Conservation (phyloP, 2,113 vertebrate species). For the Poecile atricapillus region DNA sequence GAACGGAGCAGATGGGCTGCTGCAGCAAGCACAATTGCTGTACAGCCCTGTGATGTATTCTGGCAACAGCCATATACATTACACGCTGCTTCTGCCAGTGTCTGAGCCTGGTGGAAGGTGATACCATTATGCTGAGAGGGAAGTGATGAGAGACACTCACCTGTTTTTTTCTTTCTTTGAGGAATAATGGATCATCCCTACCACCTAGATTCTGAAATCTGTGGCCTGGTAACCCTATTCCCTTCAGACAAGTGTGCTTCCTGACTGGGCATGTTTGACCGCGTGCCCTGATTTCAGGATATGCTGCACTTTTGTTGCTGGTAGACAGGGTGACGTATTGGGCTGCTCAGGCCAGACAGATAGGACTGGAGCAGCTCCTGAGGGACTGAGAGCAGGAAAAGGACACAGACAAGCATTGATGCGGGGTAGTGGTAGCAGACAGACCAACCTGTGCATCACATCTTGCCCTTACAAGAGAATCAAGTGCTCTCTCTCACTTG, state of each 20-base stretch:
- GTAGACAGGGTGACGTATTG: conserved; percentile 41
- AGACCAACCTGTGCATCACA: conserved; percentile 25
- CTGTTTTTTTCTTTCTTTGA: neutral
- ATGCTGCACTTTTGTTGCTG: conserved; percentile 43
- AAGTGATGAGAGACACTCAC: neutral
- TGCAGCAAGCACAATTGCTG: conserved; percentile 2
- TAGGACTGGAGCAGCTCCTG: conserved; percentile 38
- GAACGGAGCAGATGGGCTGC: neutral
- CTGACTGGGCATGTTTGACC: conserved; percentile 46
- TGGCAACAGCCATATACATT: neutral
- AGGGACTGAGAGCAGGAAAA: conserved; percentile 20
- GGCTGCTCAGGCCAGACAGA: conserved; percentile 40
- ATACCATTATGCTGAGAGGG: neutral
- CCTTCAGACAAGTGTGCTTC: neutral
- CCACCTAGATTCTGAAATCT: neutral
- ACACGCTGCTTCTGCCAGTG: neutral
- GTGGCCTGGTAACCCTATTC: neutral
- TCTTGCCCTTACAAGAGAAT: neutral
- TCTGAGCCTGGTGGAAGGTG: neutral
- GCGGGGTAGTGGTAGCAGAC: conserved; percentile 43
- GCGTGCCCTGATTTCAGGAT: conserved; percentile 50
- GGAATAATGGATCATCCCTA: neutral
- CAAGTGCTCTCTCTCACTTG: neutral
- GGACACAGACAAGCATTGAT: neutral
- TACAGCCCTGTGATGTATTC: neutral